Percentiles rank a stretch among this genome's conserved stretches.
phyloP scores from a whole-genome alignment of 1,140 invertebrate genomes.

The Chrysopa pallens region DNA sequence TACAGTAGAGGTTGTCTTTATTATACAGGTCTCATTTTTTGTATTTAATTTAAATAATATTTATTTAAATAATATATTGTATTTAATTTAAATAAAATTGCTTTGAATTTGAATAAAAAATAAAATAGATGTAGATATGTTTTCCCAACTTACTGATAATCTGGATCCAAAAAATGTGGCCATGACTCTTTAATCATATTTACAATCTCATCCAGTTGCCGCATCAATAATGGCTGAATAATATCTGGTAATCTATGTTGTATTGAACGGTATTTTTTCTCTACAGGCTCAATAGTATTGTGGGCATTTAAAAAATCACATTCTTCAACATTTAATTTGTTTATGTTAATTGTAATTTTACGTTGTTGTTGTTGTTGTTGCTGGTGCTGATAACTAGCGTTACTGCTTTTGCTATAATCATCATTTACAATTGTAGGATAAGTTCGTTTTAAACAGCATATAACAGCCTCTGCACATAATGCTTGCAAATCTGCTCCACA shows the following conservation, averaged over 20 bases:
- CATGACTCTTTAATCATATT: no score
- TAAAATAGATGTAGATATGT: no score
- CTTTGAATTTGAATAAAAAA: no score
- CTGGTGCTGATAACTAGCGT: no score
- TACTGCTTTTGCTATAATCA: conserved; percentile 58
- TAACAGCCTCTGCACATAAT: conserved; percentile 71
- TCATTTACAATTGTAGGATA: conserved; percentile 76
- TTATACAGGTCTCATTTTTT: no score
- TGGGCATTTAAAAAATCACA: conserved; percentile 48
- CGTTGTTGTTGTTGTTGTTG: conserved; percentile 48
- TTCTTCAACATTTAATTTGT: conserved; percentile 28
- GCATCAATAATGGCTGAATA: background rate
- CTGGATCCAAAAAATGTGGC: no score
- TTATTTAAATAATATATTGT: no score
- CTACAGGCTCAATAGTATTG: conserved; percentile 45
- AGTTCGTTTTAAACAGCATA: conserved; percentile 59
- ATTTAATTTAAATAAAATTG: no score
- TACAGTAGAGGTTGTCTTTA: no score
- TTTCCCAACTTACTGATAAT: no score
- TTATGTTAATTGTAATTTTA: conserved; percentile 23
- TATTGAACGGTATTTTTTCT: background rate
- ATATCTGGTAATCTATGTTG: background rate
- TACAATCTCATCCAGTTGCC: no score
- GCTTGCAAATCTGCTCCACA: conserved; percentile 82
- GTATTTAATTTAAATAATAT: no score